Conservation (phyloP, 2,113 vertebrate genomes). For the Hystrix brachyura region DNA sequence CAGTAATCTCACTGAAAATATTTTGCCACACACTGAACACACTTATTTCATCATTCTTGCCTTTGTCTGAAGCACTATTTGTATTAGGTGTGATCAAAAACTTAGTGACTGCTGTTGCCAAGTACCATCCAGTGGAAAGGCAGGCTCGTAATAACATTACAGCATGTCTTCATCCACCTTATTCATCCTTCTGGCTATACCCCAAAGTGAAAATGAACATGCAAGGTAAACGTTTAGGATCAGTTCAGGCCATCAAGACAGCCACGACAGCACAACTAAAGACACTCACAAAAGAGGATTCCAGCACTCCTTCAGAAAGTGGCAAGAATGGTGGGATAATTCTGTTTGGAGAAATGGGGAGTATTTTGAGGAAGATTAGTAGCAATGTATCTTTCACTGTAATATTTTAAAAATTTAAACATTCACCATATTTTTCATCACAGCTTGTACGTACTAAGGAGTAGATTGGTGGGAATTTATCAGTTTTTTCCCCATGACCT, state of each 20-base stretch:
- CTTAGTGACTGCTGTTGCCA: not conserved
- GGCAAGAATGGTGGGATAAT: not conserved
- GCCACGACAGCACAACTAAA: too few relatives aligned
- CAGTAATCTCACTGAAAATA: not conserved
- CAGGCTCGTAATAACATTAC: not conserved
- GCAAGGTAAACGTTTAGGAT: not conserved
- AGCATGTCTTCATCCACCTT: not conserved
- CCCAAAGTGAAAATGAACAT: not conserved
- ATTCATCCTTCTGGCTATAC: not conserved
- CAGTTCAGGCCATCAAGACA: not conserved
- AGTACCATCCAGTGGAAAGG: not conserved
- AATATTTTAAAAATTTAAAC: not conserved
- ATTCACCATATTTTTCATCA: not conserved
- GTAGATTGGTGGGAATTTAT: not conserved
- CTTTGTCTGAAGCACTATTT: not conserved
- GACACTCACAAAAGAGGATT: not conserved
- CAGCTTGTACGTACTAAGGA: fast-evolving
- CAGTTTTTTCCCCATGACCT: fast-evolving
- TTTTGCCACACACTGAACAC: not conserved
- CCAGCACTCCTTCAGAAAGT: not conserved
- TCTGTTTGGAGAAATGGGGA: not conserved
- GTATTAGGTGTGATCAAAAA: not conserved
- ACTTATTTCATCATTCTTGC: not conserved
- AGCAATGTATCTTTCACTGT: not conserved
- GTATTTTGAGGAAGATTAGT: not conserved